These are phyloP conservation scores for Geophilus truncorum DNA, from an alignment of 2,888 invertebrate genomes.

Conservation along the genomic window DNA sequence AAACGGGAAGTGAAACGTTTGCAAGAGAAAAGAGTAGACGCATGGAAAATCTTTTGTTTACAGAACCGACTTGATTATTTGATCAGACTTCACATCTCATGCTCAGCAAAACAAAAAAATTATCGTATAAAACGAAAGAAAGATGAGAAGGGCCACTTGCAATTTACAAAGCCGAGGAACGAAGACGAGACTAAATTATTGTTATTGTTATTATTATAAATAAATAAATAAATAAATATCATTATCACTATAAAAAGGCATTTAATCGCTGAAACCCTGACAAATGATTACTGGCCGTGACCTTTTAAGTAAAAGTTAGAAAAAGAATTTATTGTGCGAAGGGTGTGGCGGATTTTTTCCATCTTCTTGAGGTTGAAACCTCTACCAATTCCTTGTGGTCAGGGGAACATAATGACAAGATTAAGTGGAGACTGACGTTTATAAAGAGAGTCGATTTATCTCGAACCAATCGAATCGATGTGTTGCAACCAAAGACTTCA, in stretches of 20 bases:
- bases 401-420: conserved; percentile 20
- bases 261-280: not conserved
- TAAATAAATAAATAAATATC: too few relatives aligned
- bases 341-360: conserved; percentile 7
- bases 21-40: not conserved
- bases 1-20: not conserved
- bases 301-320: not conserved
- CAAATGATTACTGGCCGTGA: not conserved
- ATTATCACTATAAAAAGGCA: not conserved
- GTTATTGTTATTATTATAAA: too few relatives aligned
- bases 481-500: not conserved
- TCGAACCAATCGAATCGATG: not conserved
- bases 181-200: too few relatives aligned
- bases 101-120: not conserved
- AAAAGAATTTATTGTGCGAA: not conserved
- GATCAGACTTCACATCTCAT: not conserved
- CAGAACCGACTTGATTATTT: not conserved
- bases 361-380: conserved; percentile 8
- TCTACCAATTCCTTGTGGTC: conserved; percentile 1
- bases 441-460: conserved; percentile 5
- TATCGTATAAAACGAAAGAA: not conserved
- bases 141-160: too few relatives aligned
- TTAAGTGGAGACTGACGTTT: conserved; percentile 14
- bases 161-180: not conserved
- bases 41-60: not conserved